These are phyloP conservation scores for Prenolepis imparis DNA, from an alignment of 2,888 invertebrate species.

Conservation along the genomic window DNA sequence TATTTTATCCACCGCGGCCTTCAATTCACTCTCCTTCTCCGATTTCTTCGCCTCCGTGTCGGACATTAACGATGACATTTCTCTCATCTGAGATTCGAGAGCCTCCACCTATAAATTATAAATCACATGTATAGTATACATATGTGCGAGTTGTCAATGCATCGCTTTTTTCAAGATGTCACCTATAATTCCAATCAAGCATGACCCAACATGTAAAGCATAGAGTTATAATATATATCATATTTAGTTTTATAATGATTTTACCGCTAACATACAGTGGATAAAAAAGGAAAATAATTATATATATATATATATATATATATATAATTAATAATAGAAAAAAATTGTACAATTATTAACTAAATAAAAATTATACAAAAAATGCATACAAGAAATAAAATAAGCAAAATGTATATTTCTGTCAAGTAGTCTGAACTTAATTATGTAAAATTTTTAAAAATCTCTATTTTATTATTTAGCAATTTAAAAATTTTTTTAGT, in stretches of 20 bases:
- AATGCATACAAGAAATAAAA: background rate
- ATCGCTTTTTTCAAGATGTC: slow-evolving; percentile 43
- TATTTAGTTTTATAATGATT: slow-evolving; percentile 19
- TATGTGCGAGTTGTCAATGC: background rate
- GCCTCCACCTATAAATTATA: slow-evolving; percentile 90
- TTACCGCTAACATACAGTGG: slow-evolving; percentile 36
- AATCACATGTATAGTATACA: background rate
- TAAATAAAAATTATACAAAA: slow-evolving; percentile 10
- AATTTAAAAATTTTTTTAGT: slow-evolving; percentile 4
- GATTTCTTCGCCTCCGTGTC: slow-evolving; percentile 89
- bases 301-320: background rate
- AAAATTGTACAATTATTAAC: background rate
- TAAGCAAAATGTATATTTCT: background rate
- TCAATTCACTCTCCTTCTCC: slow-evolving; percentile 90
- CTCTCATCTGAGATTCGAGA: slow-evolving; percentile 92
- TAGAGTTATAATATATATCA: slow-evolving; percentile 29
- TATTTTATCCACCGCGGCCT: slow-evolving; percentile 92
- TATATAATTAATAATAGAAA: slow-evolving; percentile 7
- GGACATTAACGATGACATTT: slow-evolving; percentile 89
- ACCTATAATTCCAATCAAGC: slow-evolving; percentile 53
- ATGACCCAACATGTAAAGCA: slow-evolving; percentile 64
- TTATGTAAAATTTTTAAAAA: background rate
- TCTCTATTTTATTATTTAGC: background rate
- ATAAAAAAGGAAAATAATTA: slow-evolving; percentile 26
- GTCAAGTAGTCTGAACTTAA: slow-evolving; percentile 44